These are phyloP conservation scores for Protobothrops flavoviridis DNA, from an alignment of 2,113 vertebrate species.

Conservation along the genomic window DNA sequence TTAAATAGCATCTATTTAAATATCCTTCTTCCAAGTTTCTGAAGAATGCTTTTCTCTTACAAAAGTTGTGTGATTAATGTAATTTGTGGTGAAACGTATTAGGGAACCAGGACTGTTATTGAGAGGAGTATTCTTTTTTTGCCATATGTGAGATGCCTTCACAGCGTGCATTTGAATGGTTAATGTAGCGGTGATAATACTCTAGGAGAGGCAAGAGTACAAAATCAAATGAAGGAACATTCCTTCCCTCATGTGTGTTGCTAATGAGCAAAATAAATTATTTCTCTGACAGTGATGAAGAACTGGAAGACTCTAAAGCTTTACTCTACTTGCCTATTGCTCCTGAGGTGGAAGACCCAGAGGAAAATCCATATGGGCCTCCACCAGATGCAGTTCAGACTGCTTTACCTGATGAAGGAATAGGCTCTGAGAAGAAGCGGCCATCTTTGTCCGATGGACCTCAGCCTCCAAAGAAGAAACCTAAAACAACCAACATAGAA, in stretches of 20 bases:
- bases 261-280: background rate
- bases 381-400: slow-evolving; percentile 86
- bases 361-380: slow-evolving; percentile 95
- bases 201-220: background rate
- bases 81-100: background rate
- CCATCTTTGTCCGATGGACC: slow-evolving; percentile 85
- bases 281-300: slow-evolving; percentile 82
- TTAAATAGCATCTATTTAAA: background rate
- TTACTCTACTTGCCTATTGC: slow-evolving; percentile 95
- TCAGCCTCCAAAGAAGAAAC: slow-evolving; percentile 93
- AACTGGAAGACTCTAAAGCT: slow-evolving; percentile 93
- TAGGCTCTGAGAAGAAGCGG: slow-evolving; percentile 87
- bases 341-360: slow-evolving; percentile 96
- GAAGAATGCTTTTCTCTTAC: background rate
- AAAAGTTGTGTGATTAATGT: background rate
- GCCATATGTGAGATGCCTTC: background rate
- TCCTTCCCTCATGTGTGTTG: background rate
- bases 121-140: background rate
- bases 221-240: background rate
- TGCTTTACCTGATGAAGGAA: slow-evolving; percentile 76
- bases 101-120: background rate
- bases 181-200: background rate
- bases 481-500: slow-evolving; percentile 95
- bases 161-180: background rate
- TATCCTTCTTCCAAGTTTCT: background rate